These are phyloP conservation scores for Synergus gifuensis DNA, from an alignment of 2,888 invertebrate genomes.

Conservation along the genomic window DNA sequence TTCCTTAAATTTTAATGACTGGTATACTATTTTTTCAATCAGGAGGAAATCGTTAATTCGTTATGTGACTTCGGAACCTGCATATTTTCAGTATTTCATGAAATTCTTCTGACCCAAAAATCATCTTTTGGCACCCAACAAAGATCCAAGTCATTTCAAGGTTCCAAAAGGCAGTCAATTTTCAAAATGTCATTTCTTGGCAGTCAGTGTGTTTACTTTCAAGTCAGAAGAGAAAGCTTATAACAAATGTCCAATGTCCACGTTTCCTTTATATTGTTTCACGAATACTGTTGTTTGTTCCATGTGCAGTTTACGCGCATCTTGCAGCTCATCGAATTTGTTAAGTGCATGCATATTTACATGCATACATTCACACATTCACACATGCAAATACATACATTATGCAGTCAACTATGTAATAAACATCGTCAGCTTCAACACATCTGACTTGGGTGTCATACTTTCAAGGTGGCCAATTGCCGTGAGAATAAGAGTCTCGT, in stretches of 20 bases:
- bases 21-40: too few relatives aligned
- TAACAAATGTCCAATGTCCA: neutral
- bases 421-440: conserved; percentile 32
- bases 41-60: too few relatives aligned
- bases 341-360: neutral
- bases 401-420: conserved; percentile 31
- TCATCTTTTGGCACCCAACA: conserved; percentile 7
- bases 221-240: neutral
- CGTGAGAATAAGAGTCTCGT: conserved; percentile 17
- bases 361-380: neutral
- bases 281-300: conserved; percentile 8
- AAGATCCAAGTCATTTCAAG: neutral
- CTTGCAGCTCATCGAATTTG: conserved; percentile 1
- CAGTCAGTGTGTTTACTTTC: neutral
- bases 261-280: conserved; percentile 1
- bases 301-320: neutral
- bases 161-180: neutral
- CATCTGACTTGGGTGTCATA: conserved; percentile 37
- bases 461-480: conserved; percentile 37
- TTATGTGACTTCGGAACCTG: too few relatives aligned
- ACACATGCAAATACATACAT: conserved; percentile 24
- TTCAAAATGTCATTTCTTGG: neutral
- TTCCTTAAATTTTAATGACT: too few relatives aligned
- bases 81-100: neutral
- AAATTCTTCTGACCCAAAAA: neutral